phyloP scores from a whole-genome alignment of 2,797 vertebrate genomes.

The Acrossocheilus fasciatus region DNA sequence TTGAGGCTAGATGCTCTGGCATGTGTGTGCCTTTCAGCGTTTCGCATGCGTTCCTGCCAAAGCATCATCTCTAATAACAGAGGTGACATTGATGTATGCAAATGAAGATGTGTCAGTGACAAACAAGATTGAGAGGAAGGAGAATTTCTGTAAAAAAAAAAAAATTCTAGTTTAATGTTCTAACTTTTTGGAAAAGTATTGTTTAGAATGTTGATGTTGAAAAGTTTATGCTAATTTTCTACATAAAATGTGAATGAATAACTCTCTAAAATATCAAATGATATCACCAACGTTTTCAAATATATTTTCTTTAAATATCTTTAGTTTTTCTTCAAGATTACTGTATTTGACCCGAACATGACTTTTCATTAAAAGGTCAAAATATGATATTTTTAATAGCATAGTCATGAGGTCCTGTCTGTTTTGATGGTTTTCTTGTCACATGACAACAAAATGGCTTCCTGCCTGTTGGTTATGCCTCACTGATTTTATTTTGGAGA shows the following conservation, averaged over 20 bases:
- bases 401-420: neutral
- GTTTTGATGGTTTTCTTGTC: slow-evolving; percentile 19
- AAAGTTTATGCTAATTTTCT: neutral
- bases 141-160: neutral
- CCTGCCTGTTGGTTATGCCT: neutral
- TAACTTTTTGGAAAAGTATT: neutral
- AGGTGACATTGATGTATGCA: slow-evolving; percentile 6
- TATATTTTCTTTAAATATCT: neutral
- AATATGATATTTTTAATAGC: neutral
- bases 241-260: neutral
- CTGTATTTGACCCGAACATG: neutral
- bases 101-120: neutral
- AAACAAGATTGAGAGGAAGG: neutral
- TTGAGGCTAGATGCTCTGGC: neutral
- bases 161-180: neutral
- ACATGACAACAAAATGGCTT: slow-evolving; percentile 7
- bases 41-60: neutral
- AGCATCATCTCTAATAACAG: neutral
- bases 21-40: no score
- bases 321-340: neutral
- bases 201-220: neutral
- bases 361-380: neutral
- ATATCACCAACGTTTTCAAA: neutral
- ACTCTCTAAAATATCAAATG: neutral
- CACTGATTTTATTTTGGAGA: neutral